phyloP scores from a whole-genome alignment of 92 coral and sea anemone genomes.

The Paramuricea clavata region DNA sequence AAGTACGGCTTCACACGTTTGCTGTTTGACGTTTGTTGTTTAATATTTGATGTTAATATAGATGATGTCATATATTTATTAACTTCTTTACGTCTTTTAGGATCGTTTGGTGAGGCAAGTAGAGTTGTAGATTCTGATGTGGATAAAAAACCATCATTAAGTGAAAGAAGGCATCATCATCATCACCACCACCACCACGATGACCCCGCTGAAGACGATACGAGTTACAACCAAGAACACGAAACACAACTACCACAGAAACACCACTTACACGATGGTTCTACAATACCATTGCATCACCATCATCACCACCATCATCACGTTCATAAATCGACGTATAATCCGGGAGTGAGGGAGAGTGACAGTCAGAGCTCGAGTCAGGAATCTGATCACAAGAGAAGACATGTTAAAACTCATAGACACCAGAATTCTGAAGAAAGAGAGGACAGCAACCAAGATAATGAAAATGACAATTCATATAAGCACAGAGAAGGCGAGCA shows the following conservation, averaged over 20 bases:
- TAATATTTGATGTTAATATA: too few relatives aligned
- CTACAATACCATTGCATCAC: not conserved
- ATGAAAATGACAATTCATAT: not conserved
- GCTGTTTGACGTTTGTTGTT: not conserved
- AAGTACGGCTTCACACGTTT: too few relatives aligned
- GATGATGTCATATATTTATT: not conserved
- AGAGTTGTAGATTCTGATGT: not conserved
- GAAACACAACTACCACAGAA: not conserved
- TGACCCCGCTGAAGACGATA: not conserved
- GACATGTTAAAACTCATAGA: not conserved
- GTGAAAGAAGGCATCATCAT: not conserved
- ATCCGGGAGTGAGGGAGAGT: not conserved
- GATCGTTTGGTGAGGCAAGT: not conserved
- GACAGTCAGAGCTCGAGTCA: not conserved
- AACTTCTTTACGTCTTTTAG: not conserved
- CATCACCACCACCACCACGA: not conserved
- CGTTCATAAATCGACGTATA: not conserved
- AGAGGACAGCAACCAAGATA: not conserved
- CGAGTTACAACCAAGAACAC: not conserved
- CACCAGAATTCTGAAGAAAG: not conserved
- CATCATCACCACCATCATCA: not conserved
- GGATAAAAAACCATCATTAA: not conserved
- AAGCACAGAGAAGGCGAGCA: not conserved
- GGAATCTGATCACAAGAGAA: not conserved
- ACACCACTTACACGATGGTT: not conserved